phyloP scores from a whole-genome alignment of 2,888 invertebrate genomes.

The Prostheceraeus crozeri region DNA sequence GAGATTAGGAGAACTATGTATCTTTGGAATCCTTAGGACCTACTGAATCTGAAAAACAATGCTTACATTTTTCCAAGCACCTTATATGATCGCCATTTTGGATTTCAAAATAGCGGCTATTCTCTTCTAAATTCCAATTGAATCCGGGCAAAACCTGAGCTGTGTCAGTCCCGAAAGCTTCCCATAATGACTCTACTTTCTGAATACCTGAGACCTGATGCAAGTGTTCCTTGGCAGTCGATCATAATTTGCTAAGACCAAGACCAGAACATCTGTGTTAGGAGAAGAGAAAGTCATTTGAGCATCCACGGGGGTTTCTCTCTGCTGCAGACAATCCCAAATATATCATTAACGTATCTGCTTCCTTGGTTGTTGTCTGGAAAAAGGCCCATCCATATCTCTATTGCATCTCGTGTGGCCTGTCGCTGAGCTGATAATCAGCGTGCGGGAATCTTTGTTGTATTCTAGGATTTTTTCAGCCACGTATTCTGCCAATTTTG shows the following conservation, averaged over 20 bases:
- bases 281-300: slow-evolving; percentile 24
- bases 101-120: no score
- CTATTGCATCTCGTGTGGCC: slow-evolving; percentile 34
- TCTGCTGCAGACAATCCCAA: slow-evolving; percentile 14
- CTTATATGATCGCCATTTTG: no score
- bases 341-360: slow-evolving; percentile 21
- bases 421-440: slow-evolving; percentile 35
- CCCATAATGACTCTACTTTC: not conserved
- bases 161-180: slow-evolving; percentile 7
- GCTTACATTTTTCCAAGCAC: no score
- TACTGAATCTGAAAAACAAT: no score
- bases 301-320: slow-evolving; percentile 23
- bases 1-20: no score
- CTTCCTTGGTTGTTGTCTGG: no score
- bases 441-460: slow-evolving; percentile 24
- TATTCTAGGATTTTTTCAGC: slow-evolving; percentile 36
- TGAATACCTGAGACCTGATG: not conserved
- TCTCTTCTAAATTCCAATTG: no score
- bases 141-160: slow-evolving; percentile 21
- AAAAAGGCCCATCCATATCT: no score
- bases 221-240: slow-evolving; percentile 1
- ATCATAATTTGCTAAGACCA: slow-evolving; percentile 27
- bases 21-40: no score
- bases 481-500: slow-evolving; percentile 34
- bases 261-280: slow-evolving; percentile 24